Evolutionary conservation across 1,140 invertebrate genomes (phyloP), one percentile per base, ranked within the genome.

Genomic region (Andrena cerasifolii): DNA sequence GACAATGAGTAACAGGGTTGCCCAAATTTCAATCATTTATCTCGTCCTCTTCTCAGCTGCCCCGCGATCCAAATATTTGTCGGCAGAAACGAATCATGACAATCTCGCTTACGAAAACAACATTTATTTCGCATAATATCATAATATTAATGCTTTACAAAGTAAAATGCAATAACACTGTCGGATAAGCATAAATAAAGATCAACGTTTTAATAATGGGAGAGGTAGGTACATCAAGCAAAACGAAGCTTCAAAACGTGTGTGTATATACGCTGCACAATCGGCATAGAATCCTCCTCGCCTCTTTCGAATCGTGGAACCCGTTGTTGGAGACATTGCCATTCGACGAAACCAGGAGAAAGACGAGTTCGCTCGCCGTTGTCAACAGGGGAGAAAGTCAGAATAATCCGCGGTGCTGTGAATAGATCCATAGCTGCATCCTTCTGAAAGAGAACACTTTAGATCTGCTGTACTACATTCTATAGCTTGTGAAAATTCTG

Each of bases 131-230:
- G 61, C 45, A 75, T 82, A 56, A 83, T 77, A 85, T 83, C 81
- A 81, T 80, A 59, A 36, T 59, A 59, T 59, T 59, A 33, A 33
- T 59, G 36, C 56, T 59, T 59, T 59, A 59, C 31, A 83, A 84
- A 80, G 66, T 80, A 85, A 87, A 87, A 87, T 87, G 86, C 86
- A 80, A 72, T 70, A 87, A 84, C 83, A 87, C 83, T 45, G 74
- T 77, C 71, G 79, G 45, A 87, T 40, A 40, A 83, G 75, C 80
- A 87, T 76, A 74, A 83, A 78, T 80, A 86, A 86, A 61, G 45
- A 65, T 53, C 56, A 83, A 80, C 26, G 63, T 80, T 33, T 86
- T 40, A 40, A 71, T 73, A 51, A 71, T 47, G 53, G 68, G 45
- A 73, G 70, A 80, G 63, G 65, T 80, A 86, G 80, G 16, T 85